Base-by-base conservation (phyloP, 2,113 vertebrate genomes). In the Leiothrix lutea region DNA sequence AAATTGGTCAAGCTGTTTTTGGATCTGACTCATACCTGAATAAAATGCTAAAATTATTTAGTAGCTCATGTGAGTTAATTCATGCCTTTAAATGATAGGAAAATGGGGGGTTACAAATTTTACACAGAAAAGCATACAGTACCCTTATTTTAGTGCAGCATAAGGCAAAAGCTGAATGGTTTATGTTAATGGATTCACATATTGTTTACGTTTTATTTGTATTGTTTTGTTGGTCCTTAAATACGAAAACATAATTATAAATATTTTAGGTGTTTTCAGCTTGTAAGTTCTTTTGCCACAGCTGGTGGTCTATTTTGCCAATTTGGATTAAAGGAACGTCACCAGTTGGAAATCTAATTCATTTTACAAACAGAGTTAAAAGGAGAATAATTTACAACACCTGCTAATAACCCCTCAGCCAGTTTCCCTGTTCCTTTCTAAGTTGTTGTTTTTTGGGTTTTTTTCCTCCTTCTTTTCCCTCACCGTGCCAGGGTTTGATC, bases 281-380 rank as follows among this genome's bases (percentile, higher is more conserved):
- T 70, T 92, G 4, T 82, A 75, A 72, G 38, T 65, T 86, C 33
- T 58, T 73, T 90, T 89, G 65, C 73, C 70, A 36, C 91, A 94
- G 93, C 81, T 85, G 81, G 87, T 90, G 62, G 35, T 91, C 73
- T 82, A 0, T 82, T 96, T 88, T 90, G 78, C 89, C 84, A 54
- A 0, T 90, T 90, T 80, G 62, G 65, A 29, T 94, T 95, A 77
- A 87, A 86, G 15, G 21, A 85, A 72, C 1, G 0, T 48, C 12
- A 38, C 65, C 57, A 69, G 29, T 42, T 89, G 53, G 78, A 95
- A 95, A 86, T n/a, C 54, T 35, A 82, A 92, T 94, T n/a, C 45
- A 25, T 90, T 91, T 92, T 79, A 65, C 90, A 94, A 74, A 36
- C 69, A 69, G 42, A 86, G 7, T 67, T 90, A 62, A 61, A 67